Base-by-base conservation (phyloP, 2,797 vertebrate genomes). In the Harpagifer antarcticus region DNA sequence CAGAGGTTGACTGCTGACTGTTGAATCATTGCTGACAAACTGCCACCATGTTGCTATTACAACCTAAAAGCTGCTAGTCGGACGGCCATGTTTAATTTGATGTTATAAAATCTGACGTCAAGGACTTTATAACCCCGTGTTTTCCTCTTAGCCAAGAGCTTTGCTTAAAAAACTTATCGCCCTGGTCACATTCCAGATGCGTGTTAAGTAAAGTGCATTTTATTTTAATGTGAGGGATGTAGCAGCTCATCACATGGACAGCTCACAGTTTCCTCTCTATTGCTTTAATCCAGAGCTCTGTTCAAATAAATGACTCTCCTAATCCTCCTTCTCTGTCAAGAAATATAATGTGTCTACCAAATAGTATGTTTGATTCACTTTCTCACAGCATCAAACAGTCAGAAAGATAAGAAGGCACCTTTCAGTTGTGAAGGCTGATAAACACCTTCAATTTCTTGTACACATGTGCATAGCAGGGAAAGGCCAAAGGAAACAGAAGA, bases 51-150 rank as follows among this genome's bases (percentile, higher is more conserved):
- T 71, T 71, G 79, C 57, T 73, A 8, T 71, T 74, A 70, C 67
- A 69, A 37, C 48, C 27, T 72, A 67, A 77, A 80, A 84, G 83
- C 78, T 81, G 40, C 68, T 63, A 68, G 66, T 80, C 66, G 62
- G 49, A 49, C 59, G 62, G 72, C 75, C 76, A 49, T 63, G 72
- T 81, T 78, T 85, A 55, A 86, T 85, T 77, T 85, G 78, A 79
- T 68, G 59, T 72, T 59, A 82, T 81, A 68, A 77, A 54, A 62
- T 77, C 20, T 77, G 79, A 78, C 79, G 72, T 87, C 66, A 86
- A 83, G 83, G 83, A 82, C 86, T 81, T 85, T 81, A 11, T 50
- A 67, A 70, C 55, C 56, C 14, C 42, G 76, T 76, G 74, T 82
- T 83, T 72, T 58, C 68, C 52, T 33, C 59, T 9, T 64, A 62